Evolutionary conservation across 2,113 vertebrate species (phyloP).

Genomic region (Atherinomorus stipes): DNA sequence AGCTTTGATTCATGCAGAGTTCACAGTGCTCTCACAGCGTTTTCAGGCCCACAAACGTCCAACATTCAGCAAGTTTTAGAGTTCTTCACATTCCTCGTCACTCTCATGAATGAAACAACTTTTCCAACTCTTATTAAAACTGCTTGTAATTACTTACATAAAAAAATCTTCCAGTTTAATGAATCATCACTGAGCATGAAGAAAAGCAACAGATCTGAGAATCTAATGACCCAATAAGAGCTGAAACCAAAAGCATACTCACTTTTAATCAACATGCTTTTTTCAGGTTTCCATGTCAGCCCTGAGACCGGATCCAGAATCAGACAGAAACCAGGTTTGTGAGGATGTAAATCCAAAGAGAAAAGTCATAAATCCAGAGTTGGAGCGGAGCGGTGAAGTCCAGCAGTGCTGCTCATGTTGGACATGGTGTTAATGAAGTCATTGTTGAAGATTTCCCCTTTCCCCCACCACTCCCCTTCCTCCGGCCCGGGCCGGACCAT

Average conservation of each 20-base stretch:
- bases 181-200: slow-evolving; percentile 7
- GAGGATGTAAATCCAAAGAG: slow-evolving; percentile 34
- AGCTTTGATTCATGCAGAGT: slow-evolving; percentile 34
- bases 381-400: background rate
- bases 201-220: slow-evolving; percentile 8
- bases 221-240: slow-evolving; percentile 4
- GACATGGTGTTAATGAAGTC: slow-evolving; percentile 65
- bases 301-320: background rate
- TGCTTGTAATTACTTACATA: no score
- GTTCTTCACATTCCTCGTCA: slow-evolving; percentile 34
- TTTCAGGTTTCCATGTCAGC: slow-evolving; percentile 47
- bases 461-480: slow-evolving; percentile 66
- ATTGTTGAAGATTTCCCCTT: slow-evolving; percentile 63
- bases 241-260: slow-evolving; percentile 59
- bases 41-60: slow-evolving; percentile 39
- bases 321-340: background rate
- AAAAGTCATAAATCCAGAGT: slow-evolving; percentile 30
- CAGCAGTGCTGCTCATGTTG: slow-evolving; percentile 41
- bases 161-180: slow-evolving; percentile 20
- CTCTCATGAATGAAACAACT: slow-evolving; percentile 10
- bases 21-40: slow-evolving; percentile 34
- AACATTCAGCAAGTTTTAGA: slow-evolving; percentile 16
- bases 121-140: slow-evolving; percentile 4
- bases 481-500: slow-evolving; percentile 66
- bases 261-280: slow-evolving; percentile 82